phyloP scores from a whole-genome alignment of 2,888 invertebrate genomes.

The Drosophila quinaria region DNA sequence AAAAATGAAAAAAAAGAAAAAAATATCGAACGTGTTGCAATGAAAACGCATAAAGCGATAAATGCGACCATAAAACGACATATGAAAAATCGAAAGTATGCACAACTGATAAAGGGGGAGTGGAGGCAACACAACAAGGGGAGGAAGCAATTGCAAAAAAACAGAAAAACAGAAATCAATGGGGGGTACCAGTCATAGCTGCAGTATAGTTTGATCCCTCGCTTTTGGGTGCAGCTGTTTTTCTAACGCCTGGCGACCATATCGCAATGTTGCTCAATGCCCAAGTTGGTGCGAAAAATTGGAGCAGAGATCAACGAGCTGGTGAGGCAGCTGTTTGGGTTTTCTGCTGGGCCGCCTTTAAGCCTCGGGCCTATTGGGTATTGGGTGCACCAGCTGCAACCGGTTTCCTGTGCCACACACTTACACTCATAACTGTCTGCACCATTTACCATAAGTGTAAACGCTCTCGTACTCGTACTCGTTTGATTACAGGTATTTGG shows the following conservation, averaged over 20 bases:
- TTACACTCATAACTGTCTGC: slow-evolving; percentile 4
- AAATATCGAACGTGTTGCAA: slow-evolving; percentile 52
- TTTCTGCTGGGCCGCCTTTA: slow-evolving; percentile 25
- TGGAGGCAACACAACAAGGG: too few relatives aligned
- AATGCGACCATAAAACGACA: slow-evolving; percentile 50
- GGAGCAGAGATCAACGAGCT: slow-evolving; percentile 77
- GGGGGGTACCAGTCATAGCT: slow-evolving; percentile 33
- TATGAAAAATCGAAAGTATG: slow-evolving; percentile 76
- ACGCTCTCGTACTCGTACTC: background rate
- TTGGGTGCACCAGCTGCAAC: slow-evolving; percentile 50
- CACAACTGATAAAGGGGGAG: slow-evolving; percentile 17
- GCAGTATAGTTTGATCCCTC: slow-evolving; percentile 34
- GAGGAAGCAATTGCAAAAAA: slow-evolving; percentile 29
- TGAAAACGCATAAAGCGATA: slow-evolving; percentile 50
- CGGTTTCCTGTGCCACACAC: slow-evolving; percentile 60
- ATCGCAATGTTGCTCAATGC: slow-evolving; percentile 70
- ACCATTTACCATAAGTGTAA: slow-evolving; percentile 17
- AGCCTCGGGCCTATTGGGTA: slow-evolving; percentile 23
- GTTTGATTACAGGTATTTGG: slow-evolving; percentile 37
- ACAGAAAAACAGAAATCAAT: slow-evolving; percentile 2
- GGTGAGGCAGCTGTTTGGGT: slow-evolving; percentile 50
- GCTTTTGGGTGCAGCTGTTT: slow-evolving; percentile 49
- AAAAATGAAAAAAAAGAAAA: background rate
- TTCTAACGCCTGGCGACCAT: slow-evolving; percentile 47
- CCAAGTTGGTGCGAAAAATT: slow-evolving; percentile 54